These are phyloP conservation scores for Agrotis ipsilon DNA, from an alignment of 2,888 invertebrate genomes.

Conservation along the genomic window DNA sequence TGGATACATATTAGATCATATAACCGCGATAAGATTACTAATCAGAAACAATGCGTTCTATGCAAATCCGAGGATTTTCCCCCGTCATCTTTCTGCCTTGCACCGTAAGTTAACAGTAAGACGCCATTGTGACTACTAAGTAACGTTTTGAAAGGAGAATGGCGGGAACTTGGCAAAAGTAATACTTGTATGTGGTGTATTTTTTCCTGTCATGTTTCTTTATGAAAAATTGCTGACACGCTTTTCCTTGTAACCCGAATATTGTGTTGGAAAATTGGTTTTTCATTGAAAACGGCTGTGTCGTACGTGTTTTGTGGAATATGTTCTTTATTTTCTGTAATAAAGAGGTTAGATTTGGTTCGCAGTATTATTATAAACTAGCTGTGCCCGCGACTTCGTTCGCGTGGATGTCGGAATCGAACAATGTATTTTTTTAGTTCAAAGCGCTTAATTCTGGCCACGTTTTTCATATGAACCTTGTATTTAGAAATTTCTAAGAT, in stretches of 20 bases:
- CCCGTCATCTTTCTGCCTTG: slow-evolving; percentile 14
- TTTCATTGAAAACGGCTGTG: background rate
- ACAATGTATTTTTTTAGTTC: too few relatives aligned
- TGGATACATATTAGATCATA: background rate
- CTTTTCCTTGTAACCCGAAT: background rate
- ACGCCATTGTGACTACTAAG: slow-evolving; percentile 25
- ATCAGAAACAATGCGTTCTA: slow-evolving; percentile 29
- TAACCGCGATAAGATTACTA: slow-evolving; percentile 2
- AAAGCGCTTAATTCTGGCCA: too few relatives aligned
- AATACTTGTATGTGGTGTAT: background rate
- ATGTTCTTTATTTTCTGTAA: too few relatives aligned
- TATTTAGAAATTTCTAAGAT: too few relatives aligned
- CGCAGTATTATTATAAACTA: too few relatives aligned
- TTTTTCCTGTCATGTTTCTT: background rate
- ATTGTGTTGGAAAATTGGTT: background rate
- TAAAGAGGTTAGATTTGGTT: too few relatives aligned
- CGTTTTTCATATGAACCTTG: too few relatives aligned
- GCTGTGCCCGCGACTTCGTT: too few relatives aligned
- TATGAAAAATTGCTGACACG: background rate
- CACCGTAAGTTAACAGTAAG: background rate
- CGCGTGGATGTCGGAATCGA: too few relatives aligned
- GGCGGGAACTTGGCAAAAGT: slow-evolving; percentile 2
- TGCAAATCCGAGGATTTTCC: slow-evolving; percentile 42
- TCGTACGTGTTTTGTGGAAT: too few relatives aligned
- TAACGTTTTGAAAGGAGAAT: background rate